A percentile compares a stretch with the other conserved stretches of the same genome.
Evolutionary conservation across 2,888 invertebrate genomes (phyloP).

Genomic region (Drosophila niveifrons): DNA sequence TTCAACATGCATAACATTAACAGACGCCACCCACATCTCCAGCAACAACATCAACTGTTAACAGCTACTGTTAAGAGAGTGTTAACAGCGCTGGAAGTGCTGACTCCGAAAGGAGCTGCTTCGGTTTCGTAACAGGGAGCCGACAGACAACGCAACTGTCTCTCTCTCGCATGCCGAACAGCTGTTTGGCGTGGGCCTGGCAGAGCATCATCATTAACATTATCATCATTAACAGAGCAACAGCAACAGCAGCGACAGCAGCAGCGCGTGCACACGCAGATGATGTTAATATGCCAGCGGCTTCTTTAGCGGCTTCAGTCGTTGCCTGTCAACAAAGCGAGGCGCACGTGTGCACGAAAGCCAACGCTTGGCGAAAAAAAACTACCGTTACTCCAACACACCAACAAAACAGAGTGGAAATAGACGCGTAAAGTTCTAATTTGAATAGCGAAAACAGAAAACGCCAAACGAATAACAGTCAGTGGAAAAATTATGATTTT

Average conservation of each 20-base stretch:
- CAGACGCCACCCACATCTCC: constrained; percentile 19
- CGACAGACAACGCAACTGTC: constrained; percentile 23
- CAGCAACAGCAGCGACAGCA: constrained; percentile 19
- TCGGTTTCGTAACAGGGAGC: constrained; percentile 26
- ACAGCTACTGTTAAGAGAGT: constrained; percentile 19
- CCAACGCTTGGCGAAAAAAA: constrained; percentile 26
- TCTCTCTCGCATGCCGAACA: constrained; percentile 36
- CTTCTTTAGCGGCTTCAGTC: constrained; percentile 78
- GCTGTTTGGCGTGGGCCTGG: constrained; percentile 60
- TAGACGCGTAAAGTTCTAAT: constrained; percentile 25
- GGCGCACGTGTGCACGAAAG: constrained; percentile 60
- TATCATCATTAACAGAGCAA: constrained; percentile 38
- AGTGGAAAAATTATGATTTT: constrained; percentile 9
- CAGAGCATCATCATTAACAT: constrained; percentile 60
- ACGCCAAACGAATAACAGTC: background rate
- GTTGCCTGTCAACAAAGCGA: constrained; percentile 78
- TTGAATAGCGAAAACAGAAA: background rate
- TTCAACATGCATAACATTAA: constrained; percentile 8
- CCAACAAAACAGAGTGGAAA: background rate
- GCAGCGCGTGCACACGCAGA: constrained; percentile 42
- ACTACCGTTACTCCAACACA: background rate
- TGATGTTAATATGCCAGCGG: constrained; percentile 68
- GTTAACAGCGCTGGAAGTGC: constrained; percentile 55
- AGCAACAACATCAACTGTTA: background rate
- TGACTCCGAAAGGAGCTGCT: constrained; percentile 43